Base-by-base conservation (phyloP, 1,140 invertebrate species). In the Cephus cinctus region DNA sequence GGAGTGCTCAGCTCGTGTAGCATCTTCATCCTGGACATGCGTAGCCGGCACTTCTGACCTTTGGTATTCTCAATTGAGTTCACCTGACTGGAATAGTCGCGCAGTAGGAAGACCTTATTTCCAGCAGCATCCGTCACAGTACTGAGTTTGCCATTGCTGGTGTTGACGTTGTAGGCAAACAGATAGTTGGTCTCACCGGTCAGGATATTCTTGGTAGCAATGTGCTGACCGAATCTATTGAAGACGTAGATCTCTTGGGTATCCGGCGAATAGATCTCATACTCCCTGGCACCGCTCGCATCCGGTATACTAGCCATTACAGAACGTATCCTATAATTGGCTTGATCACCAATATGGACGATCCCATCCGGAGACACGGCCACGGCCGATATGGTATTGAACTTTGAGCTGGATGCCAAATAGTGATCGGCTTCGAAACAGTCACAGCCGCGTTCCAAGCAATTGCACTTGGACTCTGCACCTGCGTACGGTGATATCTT, bases 161-260 rank as follows among this genome's bases (percentile, higher is more conserved):
- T 97, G 63, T 96, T 96, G 0, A 97, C 93, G 56, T 94, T 97
- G 71, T 98, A 98, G 0, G 92, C 89, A 65, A 98, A 98, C 2
- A 88, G 83, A 65, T 96, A 98, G 44, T 90, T 87, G 1, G 86
- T 92, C 70, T 94, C 90, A 0, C 92, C 90, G 0, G 94, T 98
- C 2, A 96, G 76, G 47, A 97, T 94, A 67, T 96, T 96, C 50
- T 88, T 89, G 0, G 95, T 98, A 22, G 88, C 85, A 2, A 93
- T 85, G 61, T 98, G 95, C 69, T 97, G 94, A 0, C 95, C 96
- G 63, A 96, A 96, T 56, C 93, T 80, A 65, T 98, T 98, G 71
- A 98, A 98, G 8, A 96, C 86, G 63, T 96, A 98, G 35, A 94
- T 87, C 74, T 98, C 94, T 71, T 97, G 93, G 1, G 92, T 95